Evolutionary conservation across 2,888 invertebrate species (phyloP).

Genomic region (Euplagia quadripunctaria): DNA sequence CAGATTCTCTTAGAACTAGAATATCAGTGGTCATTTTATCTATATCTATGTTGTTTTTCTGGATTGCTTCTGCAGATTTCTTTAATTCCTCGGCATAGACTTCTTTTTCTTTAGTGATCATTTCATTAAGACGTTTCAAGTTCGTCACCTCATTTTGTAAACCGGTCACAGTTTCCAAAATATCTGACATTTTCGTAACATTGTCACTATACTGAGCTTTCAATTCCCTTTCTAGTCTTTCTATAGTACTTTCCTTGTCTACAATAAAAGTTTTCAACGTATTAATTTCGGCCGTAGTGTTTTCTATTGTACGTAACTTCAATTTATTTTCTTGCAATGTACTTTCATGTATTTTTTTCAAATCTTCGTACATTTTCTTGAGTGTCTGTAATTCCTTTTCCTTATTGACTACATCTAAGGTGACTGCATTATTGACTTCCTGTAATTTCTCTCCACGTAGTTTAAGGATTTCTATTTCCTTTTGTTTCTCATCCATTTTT

Average conservation of each 20-base stretch:
- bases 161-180: constrained; percentile 54
- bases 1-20: constrained; percentile 67
- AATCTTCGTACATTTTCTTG: constrained; percentile 55
- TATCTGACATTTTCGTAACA: constrained; percentile 53
- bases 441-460: constrained; percentile 51
- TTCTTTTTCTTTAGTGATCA: constrained; percentile 70
- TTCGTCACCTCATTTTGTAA: constrained; percentile 61
- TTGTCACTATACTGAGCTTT: constrained; percentile 39
- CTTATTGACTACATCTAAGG: constrained; percentile 54
- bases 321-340: constrained; percentile 64
- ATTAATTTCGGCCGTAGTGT: constrained; percentile 63
- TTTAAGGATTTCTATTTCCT: constrained; percentile 55
- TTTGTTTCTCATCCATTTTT: constrained; percentile 60
- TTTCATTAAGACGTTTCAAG: constrained; percentile 66
- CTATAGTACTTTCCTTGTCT: constrained; percentile 60
- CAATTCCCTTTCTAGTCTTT: constrained; percentile 43
- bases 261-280: constrained; percentile 58
- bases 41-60: constrained; percentile 69
- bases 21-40: constrained; percentile 74
- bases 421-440: constrained; percentile 53
- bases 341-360: constrained; percentile 60
- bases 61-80: constrained; percentile 69
- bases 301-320: constrained; percentile 56
- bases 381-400: constrained; percentile 57
- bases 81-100: constrained; percentile 66